A percentile compares a stretch with the other conserved stretches of the same genome.
These are phyloP conservation scores for Hypsopygia costalis DNA, from an alignment of 2,888 invertebrate genomes.

Conservation along the genomic window DNA sequence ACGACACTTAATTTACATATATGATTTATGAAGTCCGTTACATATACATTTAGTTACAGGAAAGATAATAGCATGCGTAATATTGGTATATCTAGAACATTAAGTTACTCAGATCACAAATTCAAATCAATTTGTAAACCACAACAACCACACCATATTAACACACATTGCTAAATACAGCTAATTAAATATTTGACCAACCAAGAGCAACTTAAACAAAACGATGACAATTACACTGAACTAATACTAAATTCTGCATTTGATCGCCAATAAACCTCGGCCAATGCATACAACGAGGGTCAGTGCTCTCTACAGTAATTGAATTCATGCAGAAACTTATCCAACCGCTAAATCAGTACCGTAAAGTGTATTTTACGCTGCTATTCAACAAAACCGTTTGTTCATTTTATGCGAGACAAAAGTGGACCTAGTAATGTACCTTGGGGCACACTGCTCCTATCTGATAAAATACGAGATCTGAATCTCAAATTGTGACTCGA, in stretches of 20 bases:
- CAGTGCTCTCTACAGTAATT: conserved; percentile 46
- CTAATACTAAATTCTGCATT: conserved; percentile 22
- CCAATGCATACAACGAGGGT: conserved; percentile 39
- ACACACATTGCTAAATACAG: neutral
- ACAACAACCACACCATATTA: no score
- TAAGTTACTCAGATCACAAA: no score
- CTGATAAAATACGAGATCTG: conserved; percentile 13
- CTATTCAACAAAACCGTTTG: conserved; percentile 35
- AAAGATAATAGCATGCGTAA: no score
- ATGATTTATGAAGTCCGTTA: no score
- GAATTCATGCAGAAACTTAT: conserved; percentile 63
- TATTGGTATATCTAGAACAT: no score
- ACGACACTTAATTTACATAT: no score
- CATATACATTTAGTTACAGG: no score
- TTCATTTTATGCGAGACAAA: conserved; percentile 34
- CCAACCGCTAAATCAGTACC: conserved; percentile 62
- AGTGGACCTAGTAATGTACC: conserved; percentile 17
- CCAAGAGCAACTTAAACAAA: neutral
- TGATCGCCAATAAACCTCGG: conserved; percentile 18
- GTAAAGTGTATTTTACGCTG: conserved; percentile 42
- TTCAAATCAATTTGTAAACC: no score
- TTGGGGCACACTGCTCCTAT: conserved; percentile 12
- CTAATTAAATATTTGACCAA: neutral
- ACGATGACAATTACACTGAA: neutral
- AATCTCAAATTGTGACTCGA: conserved; percentile 20